Percentiles rank a stretch among this genome's conserved stretches.
These are phyloP conservation scores for Sus scrofa DNA, from an alignment of 2,113 vertebrate genomes.

Conservation along the genomic window DNA sequence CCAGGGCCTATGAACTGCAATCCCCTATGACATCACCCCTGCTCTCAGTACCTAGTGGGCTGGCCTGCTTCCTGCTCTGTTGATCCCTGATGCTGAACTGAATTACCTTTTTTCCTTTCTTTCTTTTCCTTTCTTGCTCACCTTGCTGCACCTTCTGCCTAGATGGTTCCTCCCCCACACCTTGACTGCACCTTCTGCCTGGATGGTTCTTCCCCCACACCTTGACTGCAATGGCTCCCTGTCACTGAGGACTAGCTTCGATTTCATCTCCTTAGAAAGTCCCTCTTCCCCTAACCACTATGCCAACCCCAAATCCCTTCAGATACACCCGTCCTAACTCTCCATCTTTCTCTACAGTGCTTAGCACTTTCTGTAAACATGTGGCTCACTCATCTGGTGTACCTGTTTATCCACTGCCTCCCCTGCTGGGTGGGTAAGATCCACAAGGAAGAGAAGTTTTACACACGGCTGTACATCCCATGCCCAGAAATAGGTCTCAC, in stretches of 20 bases:
- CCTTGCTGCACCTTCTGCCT: background rate
- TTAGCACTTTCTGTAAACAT: background rate
- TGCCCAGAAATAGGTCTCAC: background rate
- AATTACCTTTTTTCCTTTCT: too few relatives aligned
- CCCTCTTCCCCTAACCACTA: background rate
- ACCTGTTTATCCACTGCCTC: conserved; percentile 28
- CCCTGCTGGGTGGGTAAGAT: background rate
- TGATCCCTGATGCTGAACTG: too few relatives aligned
- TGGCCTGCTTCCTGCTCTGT: background rate
- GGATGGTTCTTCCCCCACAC: background rate
- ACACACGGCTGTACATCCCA: background rate
- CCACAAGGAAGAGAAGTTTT: background rate
- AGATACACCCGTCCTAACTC: background rate
- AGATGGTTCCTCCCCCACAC: background rate
- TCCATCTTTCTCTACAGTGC: conserved; percentile 1
- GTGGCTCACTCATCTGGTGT: background rate
- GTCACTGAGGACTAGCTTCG: background rate
- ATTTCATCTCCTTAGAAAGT: background rate
- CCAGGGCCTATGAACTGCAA: background rate
- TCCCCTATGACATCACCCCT: background rate
- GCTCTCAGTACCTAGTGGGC: background rate
- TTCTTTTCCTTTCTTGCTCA: too few relatives aligned
- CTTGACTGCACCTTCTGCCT: background rate
- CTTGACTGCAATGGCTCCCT: background rate
- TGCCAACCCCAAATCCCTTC: background rate